A percentile compares a stretch with the other conserved stretches of the same genome.
These are phyloP conservation scores for Sardina pilchardus DNA, from an alignment of 2,113 vertebrate species.

Conservation along the genomic window DNA sequence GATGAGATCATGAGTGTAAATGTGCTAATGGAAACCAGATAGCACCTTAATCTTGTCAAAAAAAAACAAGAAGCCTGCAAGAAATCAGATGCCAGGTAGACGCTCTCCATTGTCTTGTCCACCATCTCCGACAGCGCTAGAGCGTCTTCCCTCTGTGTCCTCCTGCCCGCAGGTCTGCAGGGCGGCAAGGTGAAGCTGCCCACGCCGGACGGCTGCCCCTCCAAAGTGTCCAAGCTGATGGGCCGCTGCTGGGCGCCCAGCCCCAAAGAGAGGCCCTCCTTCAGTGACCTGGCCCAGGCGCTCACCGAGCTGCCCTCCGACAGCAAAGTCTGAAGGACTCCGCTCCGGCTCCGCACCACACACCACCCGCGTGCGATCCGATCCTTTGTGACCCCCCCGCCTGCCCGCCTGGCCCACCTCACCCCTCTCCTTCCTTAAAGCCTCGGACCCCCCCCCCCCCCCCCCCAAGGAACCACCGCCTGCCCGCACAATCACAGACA, in stretches of 20 bases:
- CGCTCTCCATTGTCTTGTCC: too few species aligned
- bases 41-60: too few species aligned
- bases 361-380: not conserved
- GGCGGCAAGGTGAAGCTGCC: conserved; percentile 80
- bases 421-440: conserved; percentile 19
- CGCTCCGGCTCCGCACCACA: not conserved
- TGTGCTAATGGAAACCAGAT: too few species aligned
- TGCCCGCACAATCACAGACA: conserved; percentile 49
- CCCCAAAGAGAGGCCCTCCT: conserved; percentile 93
- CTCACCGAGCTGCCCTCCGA: conserved; percentile 84
- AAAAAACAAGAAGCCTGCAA: too few species aligned
- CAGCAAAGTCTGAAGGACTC: conserved; percentile 84
- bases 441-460: conserved; percentile 18
- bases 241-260: conserved; percentile 88
- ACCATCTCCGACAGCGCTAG: not conserved
- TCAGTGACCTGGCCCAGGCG: conserved; percentile 82
- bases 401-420: not conserved
- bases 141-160: not conserved
- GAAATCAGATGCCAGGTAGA: too few species aligned
- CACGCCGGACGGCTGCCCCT: conserved; percentile 84
- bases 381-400: not conserved
- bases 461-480: not conserved
- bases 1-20: too few species aligned
- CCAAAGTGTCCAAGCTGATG: conserved; percentile 90
- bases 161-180: conserved; percentile 80